Evolutionary conservation across 1,140 invertebrate genomes (phyloP).

Genomic region (Bombus impatiens): DNA sequence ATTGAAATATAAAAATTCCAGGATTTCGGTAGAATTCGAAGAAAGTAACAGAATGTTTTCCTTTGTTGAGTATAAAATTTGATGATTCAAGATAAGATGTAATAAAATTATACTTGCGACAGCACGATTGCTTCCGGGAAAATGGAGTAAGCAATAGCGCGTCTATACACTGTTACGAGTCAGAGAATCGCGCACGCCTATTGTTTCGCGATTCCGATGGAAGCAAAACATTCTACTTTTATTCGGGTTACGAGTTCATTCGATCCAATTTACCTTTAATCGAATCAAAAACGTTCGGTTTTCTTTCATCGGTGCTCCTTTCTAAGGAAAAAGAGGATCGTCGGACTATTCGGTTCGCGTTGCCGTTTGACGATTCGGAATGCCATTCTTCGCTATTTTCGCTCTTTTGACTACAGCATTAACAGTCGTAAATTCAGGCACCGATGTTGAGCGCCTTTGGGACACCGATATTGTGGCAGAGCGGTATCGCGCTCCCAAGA

Average conservation of each 20-base stretch:
- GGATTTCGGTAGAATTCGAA: too few relatives aligned
- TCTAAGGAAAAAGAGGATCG: neutral
- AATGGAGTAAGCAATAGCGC: neutral
- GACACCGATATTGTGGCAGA: neutral
- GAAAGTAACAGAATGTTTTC: too few relatives aligned
- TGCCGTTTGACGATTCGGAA: neutral
- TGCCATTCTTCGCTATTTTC: too few relatives aligned
- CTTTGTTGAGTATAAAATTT: too few relatives aligned
- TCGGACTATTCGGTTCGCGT: too few relatives aligned
- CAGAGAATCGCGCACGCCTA: neutral
- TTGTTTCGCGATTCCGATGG: neutral
- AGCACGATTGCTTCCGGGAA: too few relatives aligned
- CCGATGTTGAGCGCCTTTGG: neutral
- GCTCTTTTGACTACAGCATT: too few relatives aligned
- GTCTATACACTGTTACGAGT: too few relatives aligned
- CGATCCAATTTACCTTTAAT: neutral
- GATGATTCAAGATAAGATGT: too few relatives aligned
- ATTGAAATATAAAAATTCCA: too few relatives aligned
- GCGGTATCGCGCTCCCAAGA: constrained; percentile 23
- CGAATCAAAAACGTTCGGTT: too few relatives aligned
- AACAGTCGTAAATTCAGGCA: neutral
- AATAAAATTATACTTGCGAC: too few relatives aligned
- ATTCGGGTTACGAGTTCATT: neutral
- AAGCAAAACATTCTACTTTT: constrained; percentile 9
- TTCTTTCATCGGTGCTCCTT: neutral